Evolutionary conservation across 2,888 invertebrate genomes (phyloP).

Genomic region (Lamproptera curius): DNA sequence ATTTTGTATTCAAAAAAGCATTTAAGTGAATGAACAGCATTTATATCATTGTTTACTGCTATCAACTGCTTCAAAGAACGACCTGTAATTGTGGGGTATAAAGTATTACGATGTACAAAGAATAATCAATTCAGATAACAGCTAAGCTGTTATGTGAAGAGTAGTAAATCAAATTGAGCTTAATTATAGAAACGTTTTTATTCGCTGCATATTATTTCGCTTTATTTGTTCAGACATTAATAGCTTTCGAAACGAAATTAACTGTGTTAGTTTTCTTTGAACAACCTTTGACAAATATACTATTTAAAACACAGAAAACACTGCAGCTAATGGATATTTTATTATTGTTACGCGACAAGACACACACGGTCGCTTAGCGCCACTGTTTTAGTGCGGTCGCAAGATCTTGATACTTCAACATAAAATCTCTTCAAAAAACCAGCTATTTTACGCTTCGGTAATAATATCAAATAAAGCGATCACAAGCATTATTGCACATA

Average conservation of each 20-base stretch:
- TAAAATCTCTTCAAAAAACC: too few species aligned
- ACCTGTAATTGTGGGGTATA: slow-evolving; percentile 33
- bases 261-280: too few species aligned
- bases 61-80: slow-evolving; percentile 42
- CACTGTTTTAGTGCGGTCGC: slow-evolving; percentile 36
- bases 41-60: slow-evolving; percentile 35
- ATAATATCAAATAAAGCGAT: too few species aligned
- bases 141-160: too few species aligned
- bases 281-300: slow-evolving; percentile 25
- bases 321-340: slow-evolving; percentile 77
- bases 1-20: slow-evolving; percentile 44
- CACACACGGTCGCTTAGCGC: slow-evolving; percentile 69
- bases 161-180: too few species aligned
- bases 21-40: slow-evolving; percentile 39
- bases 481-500: too few species aligned
- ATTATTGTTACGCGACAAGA: slow-evolving; percentile 74
- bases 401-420: slow-evolving; percentile 45
- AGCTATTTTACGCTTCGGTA: too few species aligned
- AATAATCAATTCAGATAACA: slow-evolving; percentile 1
- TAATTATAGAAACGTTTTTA: too few species aligned
- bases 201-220: too few species aligned
- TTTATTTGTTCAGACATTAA: too few species aligned
- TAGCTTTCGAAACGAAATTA: too few species aligned
- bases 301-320: slow-evolving; percentile 46
- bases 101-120: neutral